A percentile compares a stretch with the other conserved stretches of the same genome.
Evolutionary conservation across 1,140 invertebrate species (phyloP).

Genomic region (Drosophila miranda): DNA sequence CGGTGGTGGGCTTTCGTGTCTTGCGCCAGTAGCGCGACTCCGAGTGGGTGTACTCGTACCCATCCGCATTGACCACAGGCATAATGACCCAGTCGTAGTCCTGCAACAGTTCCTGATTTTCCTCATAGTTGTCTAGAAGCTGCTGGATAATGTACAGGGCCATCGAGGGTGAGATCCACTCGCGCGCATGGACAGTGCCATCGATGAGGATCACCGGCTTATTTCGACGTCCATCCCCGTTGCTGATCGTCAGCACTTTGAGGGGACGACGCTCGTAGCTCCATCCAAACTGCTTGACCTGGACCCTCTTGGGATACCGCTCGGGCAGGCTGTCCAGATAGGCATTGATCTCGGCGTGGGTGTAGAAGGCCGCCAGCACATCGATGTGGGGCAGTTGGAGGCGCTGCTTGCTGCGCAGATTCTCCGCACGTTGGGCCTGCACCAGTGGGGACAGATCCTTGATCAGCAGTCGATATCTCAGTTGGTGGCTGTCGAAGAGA

Average conservation of each 20-base stretch:
- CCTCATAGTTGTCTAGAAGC: constrained; percentile 84
- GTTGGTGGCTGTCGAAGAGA: constrained; percentile 24
- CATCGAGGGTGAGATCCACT: constrained; percentile 88
- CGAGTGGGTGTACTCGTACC: constrained; percentile 74
- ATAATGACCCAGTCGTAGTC: constrained; percentile 85
- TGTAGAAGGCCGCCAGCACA: constrained; percentile 60
- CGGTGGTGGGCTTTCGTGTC: constrained; percentile 65
- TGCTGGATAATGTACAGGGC: constrained; percentile 86
- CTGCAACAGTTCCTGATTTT: constrained; percentile 81
- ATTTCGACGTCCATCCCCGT: constrained; percentile 59
- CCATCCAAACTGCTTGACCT: constrained; percentile 82
- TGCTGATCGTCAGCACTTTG: constrained; percentile 83
- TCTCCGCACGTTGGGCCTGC: constrained; percentile 43
- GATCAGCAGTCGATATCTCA: constrained; percentile 68
- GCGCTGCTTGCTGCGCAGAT: constrained; percentile 30
- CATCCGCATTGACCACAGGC: constrained; percentile 84
- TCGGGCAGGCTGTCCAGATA: constrained; percentile 83
- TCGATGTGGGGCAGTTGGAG: constrained; percentile 41
- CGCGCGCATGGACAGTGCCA: constrained; percentile 86
- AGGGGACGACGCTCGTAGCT: constrained; percentile 83
- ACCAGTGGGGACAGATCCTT: constrained; percentile 64
- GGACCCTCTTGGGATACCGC: constrained; percentile 82
- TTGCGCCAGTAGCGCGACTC: constrained; percentile 84
- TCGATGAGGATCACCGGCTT: constrained; percentile 85
- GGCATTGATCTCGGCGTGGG: constrained; percentile 82